Base-by-base conservation (phyloP, 2,113 vertebrate genomes). In the Dicaeum eximium region DNA sequence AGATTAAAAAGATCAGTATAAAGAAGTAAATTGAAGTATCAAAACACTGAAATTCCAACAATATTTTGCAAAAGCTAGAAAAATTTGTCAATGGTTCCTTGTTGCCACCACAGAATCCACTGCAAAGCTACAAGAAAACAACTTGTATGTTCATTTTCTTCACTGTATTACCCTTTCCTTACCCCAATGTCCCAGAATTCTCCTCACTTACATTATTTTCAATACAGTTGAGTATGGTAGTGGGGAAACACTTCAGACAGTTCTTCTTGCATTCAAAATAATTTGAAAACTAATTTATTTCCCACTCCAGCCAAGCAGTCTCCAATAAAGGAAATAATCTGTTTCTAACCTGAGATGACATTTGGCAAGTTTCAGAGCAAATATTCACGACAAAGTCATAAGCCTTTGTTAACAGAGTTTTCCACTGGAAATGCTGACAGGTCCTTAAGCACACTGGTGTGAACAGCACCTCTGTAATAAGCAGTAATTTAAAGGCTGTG, bases 361-460 rank as follows among this genome's bases (percentile, higher is more conserved):
- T 93, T 96, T 93, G 67, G 62, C 94, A 96, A 79, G 70, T 89
- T 93, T 71, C 85, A 93, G 47, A 71, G 62, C 45, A 95, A 95
- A 88, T 87, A 95, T 56, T 80, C 78, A 50, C n/a, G 69, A 74
- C 65, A 96, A 95, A 97, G 73, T 77, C 90, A 93, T 82, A 96
- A 95, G 82, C 90, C 71, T 91, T 69, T 86, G 78, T 86, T 91
- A 92, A 57, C 11, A 65, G 67, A 60, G 69, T 78, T 88, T 95
- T 95, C 87, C 93, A 91, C 47, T 96, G 88, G 82, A 93, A 96
- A 96, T 64, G 95, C 81, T 85, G 91, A 92, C 93, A 97, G 70
- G 90, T 94, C 72, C 95, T 98, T 96, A 93, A 92, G 80, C 87
- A 70, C 50, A 80, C 67, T n/a, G 91, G 81, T 91, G 93, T 92